Evolutionary conservation across 2,113 vertebrate genomes (phyloP).

Genomic region (Poecile atricapillus): DNA sequence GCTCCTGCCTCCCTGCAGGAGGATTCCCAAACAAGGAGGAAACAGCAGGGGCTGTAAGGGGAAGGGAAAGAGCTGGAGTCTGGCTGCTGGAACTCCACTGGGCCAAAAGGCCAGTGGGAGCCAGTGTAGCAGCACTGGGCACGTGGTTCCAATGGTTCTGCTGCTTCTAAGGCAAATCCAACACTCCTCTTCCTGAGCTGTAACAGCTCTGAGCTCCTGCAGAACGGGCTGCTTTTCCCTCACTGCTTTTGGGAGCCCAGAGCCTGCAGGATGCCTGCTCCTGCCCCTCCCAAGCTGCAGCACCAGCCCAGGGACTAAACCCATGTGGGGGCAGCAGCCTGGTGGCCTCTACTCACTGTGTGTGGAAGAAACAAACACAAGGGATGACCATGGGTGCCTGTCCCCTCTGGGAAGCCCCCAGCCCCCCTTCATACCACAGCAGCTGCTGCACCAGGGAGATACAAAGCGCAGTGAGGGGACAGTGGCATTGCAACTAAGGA

Average conservation of each 20-base stretch:
- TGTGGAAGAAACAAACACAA: neutral
- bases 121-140: neutral
- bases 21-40: neutral
- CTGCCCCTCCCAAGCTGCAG: neutral
- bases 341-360: neutral
- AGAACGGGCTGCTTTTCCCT: neutral
- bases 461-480: too few species aligned
- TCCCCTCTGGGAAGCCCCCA: neutral
- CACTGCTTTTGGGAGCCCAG: accelerated
- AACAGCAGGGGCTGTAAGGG: accelerated
- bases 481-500: neutral
- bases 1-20: neutral
- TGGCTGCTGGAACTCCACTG: neutral
- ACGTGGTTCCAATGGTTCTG: neutral
- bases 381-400: too few species aligned
- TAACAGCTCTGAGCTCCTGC: neutral
- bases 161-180: neutral
- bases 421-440: neutral
- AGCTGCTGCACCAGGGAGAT: neutral
- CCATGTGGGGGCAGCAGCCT: accelerated
- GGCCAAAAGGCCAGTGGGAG: neutral
- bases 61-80: neutral
- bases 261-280: neutral
- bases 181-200: neutral
- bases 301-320: neutral